Percentiles rank a stretch among this genome's conserved stretches.
Conservation (phyloP, 2,888 invertebrate genomes). For the Auanema sp. region DNA sequence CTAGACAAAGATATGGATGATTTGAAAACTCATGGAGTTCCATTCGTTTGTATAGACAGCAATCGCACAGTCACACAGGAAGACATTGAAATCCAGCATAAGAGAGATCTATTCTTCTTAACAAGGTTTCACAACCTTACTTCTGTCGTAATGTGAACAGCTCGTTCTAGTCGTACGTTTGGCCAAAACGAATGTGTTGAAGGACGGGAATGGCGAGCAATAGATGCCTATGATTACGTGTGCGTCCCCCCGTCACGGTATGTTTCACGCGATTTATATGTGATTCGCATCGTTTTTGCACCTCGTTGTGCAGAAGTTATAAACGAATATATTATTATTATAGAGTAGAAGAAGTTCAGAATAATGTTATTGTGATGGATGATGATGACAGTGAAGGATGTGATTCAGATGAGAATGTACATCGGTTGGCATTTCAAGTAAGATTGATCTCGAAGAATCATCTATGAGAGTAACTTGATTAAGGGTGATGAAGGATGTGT, state of each 20-base stretch:
- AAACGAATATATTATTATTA: background rate
- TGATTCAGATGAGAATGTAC: conserved; percentile 1
- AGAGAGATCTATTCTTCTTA: conserved; percentile 25
- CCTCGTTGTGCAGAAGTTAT: no score
- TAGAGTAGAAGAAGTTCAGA: background rate
- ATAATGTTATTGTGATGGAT: background rate
- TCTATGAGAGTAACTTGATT: conserved; percentile 10
- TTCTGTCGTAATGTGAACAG: background rate
- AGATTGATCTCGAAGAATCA: background rate
- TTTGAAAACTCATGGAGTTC: conserved; percentile 21
- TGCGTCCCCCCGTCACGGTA: conserved; percentile 50
- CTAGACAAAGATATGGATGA: background rate
- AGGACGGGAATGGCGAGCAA: conserved; percentile 52
- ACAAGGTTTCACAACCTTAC: conserved; percentile 17
- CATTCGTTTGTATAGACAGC: conserved; percentile 15
- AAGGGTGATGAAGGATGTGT: conserved; percentile 44
- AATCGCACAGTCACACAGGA: conserved; percentile 14
- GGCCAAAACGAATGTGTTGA: conserved; percentile 55
- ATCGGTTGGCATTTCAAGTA: conserved; percentile 21
- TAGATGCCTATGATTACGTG: conserved; percentile 61
- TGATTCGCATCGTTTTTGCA: no score
- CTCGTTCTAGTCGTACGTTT: conserved; percentile 36
- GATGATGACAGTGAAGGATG: conserved; percentile 1
- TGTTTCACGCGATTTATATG: no score
- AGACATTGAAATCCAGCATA: conserved; percentile 24